Evolutionary conservation across 23 tunicate species (phyloP).

Genomic region (Trididemnum nubilum): DNA sequence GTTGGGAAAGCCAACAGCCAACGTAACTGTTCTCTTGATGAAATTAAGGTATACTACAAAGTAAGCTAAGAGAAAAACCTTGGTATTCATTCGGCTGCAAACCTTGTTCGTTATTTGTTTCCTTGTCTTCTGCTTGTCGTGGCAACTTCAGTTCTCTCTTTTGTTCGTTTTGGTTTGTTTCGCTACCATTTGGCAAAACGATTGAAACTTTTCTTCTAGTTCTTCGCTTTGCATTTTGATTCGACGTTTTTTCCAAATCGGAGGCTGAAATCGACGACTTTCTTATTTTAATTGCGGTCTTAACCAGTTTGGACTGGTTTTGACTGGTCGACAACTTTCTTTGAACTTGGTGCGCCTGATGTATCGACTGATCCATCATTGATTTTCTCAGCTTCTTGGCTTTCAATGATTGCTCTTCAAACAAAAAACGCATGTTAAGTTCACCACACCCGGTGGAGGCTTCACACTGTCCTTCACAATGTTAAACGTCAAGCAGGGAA

Average conservation of each 20-base stretch:
- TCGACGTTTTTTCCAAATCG: background rate
- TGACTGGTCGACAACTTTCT: background rate
- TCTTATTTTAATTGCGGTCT: background rate
- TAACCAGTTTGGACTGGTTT: background rate
- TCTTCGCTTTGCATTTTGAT: background rate
- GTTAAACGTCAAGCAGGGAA: too few relatives aligned
- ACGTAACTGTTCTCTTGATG: too few relatives aligned
- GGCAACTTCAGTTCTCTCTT: too few relatives aligned
- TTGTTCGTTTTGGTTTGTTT: too few relatives aligned
- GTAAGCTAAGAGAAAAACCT: too few relatives aligned
- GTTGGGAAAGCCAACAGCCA: too few relatives aligned
- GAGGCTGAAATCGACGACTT: background rate
- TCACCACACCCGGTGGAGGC: too few relatives aligned
- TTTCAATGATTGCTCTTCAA: slow-evolving; percentile 10
- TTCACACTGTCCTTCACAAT: too few relatives aligned
- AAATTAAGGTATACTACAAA: too few relatives aligned
- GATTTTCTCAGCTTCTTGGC: slow-evolving; percentile 1
- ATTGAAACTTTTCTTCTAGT: background rate
- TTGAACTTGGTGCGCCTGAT: background rate
- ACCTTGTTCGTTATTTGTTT: too few relatives aligned
- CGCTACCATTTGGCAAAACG: background rate
- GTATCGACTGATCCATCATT: background rate
- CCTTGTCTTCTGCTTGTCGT: too few relatives aligned
- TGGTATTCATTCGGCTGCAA: too few relatives aligned
- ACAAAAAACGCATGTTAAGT: background rate